Base-by-base conservation (phyloP, 2,113 vertebrate genomes). In the Scophthalmus maximus region DNA sequence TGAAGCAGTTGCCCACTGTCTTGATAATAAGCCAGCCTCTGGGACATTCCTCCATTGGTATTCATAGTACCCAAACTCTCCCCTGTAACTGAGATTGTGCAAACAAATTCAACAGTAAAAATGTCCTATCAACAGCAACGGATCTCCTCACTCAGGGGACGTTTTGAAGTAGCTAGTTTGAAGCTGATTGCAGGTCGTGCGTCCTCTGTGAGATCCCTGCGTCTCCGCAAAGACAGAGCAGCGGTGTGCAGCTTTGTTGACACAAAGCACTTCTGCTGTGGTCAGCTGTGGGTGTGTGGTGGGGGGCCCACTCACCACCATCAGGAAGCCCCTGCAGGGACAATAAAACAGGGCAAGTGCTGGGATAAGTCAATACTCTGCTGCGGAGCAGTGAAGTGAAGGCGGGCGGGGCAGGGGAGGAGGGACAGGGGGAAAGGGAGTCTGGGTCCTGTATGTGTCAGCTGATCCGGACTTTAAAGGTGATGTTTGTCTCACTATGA, bases 341-440 rank as follows among this genome's bases (percentile, higher is more conserved):
- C 60, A 61, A 25, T 61, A 40, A 73, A 72, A 22, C 32, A 2
- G n/a, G 10, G 42, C 50, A 56, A 69, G 69, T 25, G 36, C 38
- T 60, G 46, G 47, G 62, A 64, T 67, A 64, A 76, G 63, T 73
- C 68, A 63, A 63, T 52, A 71, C 29, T 36, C 46, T 40, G 38
- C 40, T 40, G 55, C 14, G 6, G 22, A 25, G 56, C 78, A 4
- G 17, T 32, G 23, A 63, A 30, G 32, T 12, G 23, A 63, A 30
- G 32, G 2, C 11, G 9, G 36, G 57, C 58, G 42, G 9, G 8
- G 34, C 5, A 3, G 6, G 10, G 25, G n/a, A n/a, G 36, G 57
- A 49, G 42, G 9, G 8, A 25, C 5, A 3, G 6, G 10, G 25
- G n/a, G 14, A 27, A 44, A 15, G 20, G 9, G 11, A 14, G 56